Base-by-base conservation (phyloP, 2,888 invertebrate genomes). In the Tetramorium bicarinatum region DNA sequence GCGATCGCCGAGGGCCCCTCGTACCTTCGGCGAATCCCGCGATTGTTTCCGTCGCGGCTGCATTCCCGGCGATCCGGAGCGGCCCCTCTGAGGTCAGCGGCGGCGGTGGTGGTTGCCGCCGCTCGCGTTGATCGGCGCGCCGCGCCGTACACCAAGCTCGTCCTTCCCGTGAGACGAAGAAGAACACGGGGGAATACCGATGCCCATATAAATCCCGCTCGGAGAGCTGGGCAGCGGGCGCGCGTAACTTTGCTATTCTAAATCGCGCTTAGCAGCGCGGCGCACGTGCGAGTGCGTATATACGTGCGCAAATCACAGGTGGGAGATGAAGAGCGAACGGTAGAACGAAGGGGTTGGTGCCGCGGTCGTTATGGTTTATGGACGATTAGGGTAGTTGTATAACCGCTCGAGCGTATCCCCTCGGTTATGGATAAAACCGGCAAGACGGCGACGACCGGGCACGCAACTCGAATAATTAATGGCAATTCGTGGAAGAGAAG, bases 61-160 rank as follows among this genome's bases (percentile, higher is more conserved):
- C 83, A 86, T 86, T 83, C 86, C 74, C 69, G 41, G 13, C 75
- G 82, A 86, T 85, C 85, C 71, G 72, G 77, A 83, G 85, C 81
- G 76, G 79, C 38, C 41, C 11, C 85, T 83, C 85, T 84, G 87
- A 91, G 91, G 86, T 90, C 89, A 82, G 72, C 75, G 81, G 54
- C 44, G 66, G 44, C 66, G 11, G 38, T 88, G 81, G 72, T 74
- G 81, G 54, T 44, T 44, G 44, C 66, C 3, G 38, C 38, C n/a
- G n/a, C 38, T 62, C 62, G 61, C 56, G 38, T 3, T 8, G 47
- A 29, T 49, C 29, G 29, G 47, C 4, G 29, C 29, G 29, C 29
- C 25, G 15, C 56, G 9, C 41, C 18, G 72, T 41, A 13, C 56
- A 44, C 29, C 25, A 13, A 29, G 18, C 67, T 59, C 79, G 69